Evolutionary conservation across 1,140 invertebrate species (phyloP), one percentile per base, ranked within the genome.

Genomic region (Thaumetopoea pityocampa): DNA sequence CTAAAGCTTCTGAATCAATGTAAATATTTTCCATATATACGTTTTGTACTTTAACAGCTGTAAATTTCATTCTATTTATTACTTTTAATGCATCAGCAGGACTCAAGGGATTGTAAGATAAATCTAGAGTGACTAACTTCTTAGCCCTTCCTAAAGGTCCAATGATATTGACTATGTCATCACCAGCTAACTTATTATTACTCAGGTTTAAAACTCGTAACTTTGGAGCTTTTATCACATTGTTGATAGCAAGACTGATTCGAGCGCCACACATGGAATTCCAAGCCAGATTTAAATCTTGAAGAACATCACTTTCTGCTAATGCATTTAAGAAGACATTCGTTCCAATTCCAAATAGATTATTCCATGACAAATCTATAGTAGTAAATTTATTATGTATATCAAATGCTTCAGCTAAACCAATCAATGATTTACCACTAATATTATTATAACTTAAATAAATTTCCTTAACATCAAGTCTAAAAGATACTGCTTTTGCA

Each of bases 281-380:
- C 58, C 60, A 72, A n/a, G 67, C 48, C 9, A 78, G 24, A 35
- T 72, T 61, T 8, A 77, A 15, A 35, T 73, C 60, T 34, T 57
- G 29, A 11, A 77, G 47, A 1, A 32, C 12, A 17, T 41, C 20
- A 44, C 59, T 74, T 40, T 44, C 24, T 12, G 43, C 27, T 26
- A 77, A 34, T 9, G 24, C 37, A 7, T 34, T 29, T 4, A 64
- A 54, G 27, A 74, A 52, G 9, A 37, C 45, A 10, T 53, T 35
- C 6, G 60, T 37, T 2, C 55, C 53, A 6, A 56, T 44, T 11
- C 67, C 60, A 9, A 63, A 59, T 36, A 86, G 69, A 23, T 59
- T 66, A 38, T 85, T 86, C 74, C 78, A 80, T 2, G 84, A 83
- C 33, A 87, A 56, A 69, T 87, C 64, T 1, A 86, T 33, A 19